Percentiles rank a stretch among this genome's conserved stretches.
These are phyloP conservation scores for Acipenser transmontanus DNA, from an alignment of 2,797 vertebrate genomes.

Conservation along the genomic window DNA sequence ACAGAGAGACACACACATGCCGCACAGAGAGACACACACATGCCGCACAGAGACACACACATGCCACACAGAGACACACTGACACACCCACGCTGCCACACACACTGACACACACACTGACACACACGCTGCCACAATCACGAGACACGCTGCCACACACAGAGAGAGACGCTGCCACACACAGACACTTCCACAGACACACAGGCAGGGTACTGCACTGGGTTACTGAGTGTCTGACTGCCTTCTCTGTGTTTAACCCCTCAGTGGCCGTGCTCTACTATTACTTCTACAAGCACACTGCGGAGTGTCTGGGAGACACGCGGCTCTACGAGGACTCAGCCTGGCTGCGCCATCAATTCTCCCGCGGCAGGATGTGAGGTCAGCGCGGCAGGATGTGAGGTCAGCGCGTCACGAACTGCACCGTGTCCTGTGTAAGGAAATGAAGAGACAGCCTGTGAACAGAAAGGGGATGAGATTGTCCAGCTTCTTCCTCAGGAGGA, in stretches of 20 bases:
- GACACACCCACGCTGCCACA: not conserved
- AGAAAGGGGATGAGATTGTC: too few species aligned
- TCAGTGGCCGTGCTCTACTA: conserved; percentile 85
- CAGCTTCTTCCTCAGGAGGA: too few species aligned
- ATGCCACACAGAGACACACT: not conserved
- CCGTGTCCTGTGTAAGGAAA: too few species aligned
- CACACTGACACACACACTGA: not conserved
- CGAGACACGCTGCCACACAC: not conserved
- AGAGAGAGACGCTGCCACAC: not conserved
- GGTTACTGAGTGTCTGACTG: conserved; percentile 10
- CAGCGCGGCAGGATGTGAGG: conserved; percentile 19
- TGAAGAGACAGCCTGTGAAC: too few species aligned
- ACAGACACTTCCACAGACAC: not conserved
- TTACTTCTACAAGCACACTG: conserved; percentile 91
- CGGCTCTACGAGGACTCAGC: conserved; percentile 84
- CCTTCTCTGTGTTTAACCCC: conserved; percentile 20
- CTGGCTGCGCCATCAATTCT: conserved; percentile 88
- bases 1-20: too few species aligned
- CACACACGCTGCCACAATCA: not conserved
- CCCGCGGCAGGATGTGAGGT: conserved; percentile 68
- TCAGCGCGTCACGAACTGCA: conserved; percentile 35
- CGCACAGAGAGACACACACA: not conserved
- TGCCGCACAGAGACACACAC: not conserved
- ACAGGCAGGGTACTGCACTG: not conserved
- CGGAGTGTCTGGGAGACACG: conserved; percentile 82